These are phyloP conservation scores for Amphiprion percula DNA, from an alignment of 2,113 vertebrate species.

Conservation along the genomic window DNA sequence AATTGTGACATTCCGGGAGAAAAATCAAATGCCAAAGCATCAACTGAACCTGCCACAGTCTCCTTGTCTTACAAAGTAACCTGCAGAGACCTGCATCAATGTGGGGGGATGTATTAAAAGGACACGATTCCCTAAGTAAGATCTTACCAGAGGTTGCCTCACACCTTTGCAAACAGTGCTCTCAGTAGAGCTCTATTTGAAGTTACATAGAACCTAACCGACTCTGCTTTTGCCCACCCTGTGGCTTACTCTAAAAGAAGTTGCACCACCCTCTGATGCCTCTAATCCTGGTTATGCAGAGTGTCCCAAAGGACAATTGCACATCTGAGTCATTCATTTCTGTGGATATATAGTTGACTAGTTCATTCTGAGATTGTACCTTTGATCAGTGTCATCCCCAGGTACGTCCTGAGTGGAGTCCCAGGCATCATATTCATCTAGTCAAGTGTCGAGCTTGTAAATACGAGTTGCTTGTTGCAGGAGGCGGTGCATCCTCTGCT, in stretches of 20 bases:
- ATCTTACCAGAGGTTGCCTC: slow-evolving; percentile 55
- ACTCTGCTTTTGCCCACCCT: slow-evolving; percentile 23
- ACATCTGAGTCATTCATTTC: slow-evolving; percentile 25
- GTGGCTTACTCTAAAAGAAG: slow-evolving; percentile 23
- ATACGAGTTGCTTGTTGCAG: slow-evolving; percentile 25
- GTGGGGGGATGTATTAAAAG: slow-evolving; percentile 32
- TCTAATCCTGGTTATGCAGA: slow-evolving; percentile 10
- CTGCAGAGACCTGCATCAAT: slow-evolving; percentile 15
- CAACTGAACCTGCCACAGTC: slow-evolving; percentile 20
- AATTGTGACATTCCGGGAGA: slow-evolving; percentile 23
- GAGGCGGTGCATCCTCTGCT: slow-evolving; percentile 14
- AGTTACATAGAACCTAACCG: slow-evolving; percentile 15
- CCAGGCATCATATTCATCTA: slow-evolving; percentile 39
- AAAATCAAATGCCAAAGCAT: slow-evolving; percentile 29
- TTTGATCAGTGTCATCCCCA: slow-evolving; percentile 43
- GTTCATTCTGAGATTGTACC: slow-evolving; percentile 20
- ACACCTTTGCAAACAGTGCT: slow-evolving; percentile 33
- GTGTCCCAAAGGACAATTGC: slow-evolving; percentile 23
- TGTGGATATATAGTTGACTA: slow-evolving; percentile 2
- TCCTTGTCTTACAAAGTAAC: slow-evolving; percentile 15
- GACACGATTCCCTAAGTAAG: slow-evolving; percentile 24
- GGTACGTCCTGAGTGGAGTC: slow-evolving; percentile 29
- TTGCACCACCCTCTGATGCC: slow-evolving; percentile 20
- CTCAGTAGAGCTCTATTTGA: slow-evolving; percentile 26
- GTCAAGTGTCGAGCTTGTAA: slow-evolving; percentile 33